phyloP scores from a whole-genome alignment of 2,113 vertebrate genomes.

The Azemiops feae region DNA sequence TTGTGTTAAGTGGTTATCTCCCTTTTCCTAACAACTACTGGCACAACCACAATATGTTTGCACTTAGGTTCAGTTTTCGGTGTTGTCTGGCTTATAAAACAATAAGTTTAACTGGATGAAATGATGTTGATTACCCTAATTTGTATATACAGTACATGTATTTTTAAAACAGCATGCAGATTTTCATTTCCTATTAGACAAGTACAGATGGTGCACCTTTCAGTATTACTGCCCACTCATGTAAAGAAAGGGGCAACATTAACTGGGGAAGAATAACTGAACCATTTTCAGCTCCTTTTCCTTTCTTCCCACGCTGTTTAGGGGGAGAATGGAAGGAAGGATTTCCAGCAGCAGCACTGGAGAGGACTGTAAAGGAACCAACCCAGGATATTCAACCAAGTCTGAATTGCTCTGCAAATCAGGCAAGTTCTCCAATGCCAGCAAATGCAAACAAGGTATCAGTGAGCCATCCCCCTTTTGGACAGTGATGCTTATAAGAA shows the following conservation, averaged over 20 bases:
- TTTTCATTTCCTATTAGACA: background rate
- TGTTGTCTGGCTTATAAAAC: constrained; percentile 45
- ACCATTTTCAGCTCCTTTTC: background rate
- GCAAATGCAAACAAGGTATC: background rate
- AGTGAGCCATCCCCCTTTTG: background rate
- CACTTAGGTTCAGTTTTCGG: constrained; percentile 56
- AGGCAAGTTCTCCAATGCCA: background rate
- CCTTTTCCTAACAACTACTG: constrained; percentile 13
- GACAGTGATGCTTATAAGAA: background rate
- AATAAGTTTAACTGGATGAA: constrained; percentile 36
- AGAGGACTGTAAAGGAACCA: background rate
- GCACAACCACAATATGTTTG: constrained; percentile 40
- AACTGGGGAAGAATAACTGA: background rate
- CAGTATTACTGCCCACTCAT: background rate
- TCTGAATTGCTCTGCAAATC: background rate
- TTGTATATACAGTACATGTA: background rate
- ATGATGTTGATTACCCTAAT: background rate
- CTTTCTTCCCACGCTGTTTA: background rate
- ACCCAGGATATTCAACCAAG: background rate
- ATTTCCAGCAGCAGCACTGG: background rate
- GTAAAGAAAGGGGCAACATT: background rate
- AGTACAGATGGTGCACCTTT: constrained; percentile 17
- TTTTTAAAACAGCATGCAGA: background rate
- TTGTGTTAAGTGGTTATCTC: constrained; percentile 49
- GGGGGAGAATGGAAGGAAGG: background rate